Percentiles rank a stretch among this genome's conserved stretches.
Evolutionary conservation across 1,140 invertebrate species (phyloP).

Genomic region (Diploscapter pachys): DNA sequence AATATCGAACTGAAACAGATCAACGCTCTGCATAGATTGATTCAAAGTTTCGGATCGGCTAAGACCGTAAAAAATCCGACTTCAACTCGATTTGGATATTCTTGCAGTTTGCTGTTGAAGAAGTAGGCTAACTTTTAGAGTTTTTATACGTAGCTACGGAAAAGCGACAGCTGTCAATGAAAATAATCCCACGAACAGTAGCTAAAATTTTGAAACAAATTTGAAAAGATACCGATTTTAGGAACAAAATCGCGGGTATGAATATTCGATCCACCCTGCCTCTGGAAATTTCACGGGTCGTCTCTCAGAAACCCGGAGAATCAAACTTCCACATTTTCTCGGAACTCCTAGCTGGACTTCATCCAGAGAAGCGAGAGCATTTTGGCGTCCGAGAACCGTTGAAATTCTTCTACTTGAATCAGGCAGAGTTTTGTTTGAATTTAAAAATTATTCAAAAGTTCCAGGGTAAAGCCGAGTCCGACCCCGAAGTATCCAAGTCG

Average conservation of each 20-base stretch:
- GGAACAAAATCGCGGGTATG: conserved; percentile 16
- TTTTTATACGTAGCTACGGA: background rate
- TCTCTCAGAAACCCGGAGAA: conserved; percentile 29
- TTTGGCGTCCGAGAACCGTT: conserved; percentile 19
- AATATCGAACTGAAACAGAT: conserved; percentile 16
- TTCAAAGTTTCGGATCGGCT: conserved; percentile 23
- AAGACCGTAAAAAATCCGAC: conserved; percentile 32
- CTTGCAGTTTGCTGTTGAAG: conserved; percentile 22
- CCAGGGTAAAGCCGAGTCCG: conserved; percentile 18
- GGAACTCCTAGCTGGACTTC: conserved; percentile 21
- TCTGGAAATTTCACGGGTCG: conserved; percentile 8
- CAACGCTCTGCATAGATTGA: conserved; percentile 3
- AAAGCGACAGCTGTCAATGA: background rate
- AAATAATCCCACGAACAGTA: background rate
- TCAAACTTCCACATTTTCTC: conserved; percentile 32
- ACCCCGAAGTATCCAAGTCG: background rate
- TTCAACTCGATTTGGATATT: conserved; percentile 28
- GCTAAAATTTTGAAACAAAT: background rate
- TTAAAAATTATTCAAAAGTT: background rate
- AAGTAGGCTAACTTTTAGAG: conserved; percentile 2
- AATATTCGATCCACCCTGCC: conserved; percentile 15
- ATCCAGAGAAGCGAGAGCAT: conserved; percentile 3
- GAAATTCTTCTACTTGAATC: conserved; percentile 35
- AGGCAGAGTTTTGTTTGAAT: background rate
- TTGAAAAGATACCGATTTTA: conserved; percentile 6